These are phyloP conservation scores for Parotocinclus haroldoi DNA, from an alignment of 2,797 vertebrate species.

Conservation along the genomic window DNA sequence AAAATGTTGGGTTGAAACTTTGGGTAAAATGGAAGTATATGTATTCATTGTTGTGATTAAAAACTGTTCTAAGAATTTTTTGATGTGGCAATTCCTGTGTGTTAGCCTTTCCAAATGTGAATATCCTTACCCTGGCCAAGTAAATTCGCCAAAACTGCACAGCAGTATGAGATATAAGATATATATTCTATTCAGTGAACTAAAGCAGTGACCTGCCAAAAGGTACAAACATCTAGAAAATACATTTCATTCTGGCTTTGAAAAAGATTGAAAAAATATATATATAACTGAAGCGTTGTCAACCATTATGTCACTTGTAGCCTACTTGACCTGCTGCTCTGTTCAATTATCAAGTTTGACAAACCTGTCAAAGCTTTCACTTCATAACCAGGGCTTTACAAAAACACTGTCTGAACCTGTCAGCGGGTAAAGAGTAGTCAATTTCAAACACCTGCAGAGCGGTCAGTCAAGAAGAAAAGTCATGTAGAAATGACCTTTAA, in stretches of 20 bases:
- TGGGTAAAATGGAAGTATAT: no score
- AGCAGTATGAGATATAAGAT: constrained; percentile 6
- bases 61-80: no score
- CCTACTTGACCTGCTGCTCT: constrained; percentile 33
- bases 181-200: not conserved
- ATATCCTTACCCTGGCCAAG: not conserved
- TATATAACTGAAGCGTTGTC: not conserved
- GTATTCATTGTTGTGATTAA: no score
- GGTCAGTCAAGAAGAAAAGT: constrained; percentile 56
- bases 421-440: constrained; percentile 45
- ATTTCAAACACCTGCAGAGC: constrained; percentile 54
- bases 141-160: constrained; percentile 4
- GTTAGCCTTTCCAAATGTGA: constrained; percentile 17
- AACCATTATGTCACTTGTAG: constrained; percentile 10
- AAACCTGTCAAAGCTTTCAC: constrained; percentile 41
- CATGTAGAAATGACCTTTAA: constrained; percentile 65
- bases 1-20: no score
- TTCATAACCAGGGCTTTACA: constrained; percentile 40
- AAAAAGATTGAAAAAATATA: constrained; percentile 9
- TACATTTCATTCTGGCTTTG: constrained; percentile 3
- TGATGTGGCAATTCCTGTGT: constrained; percentile 5
- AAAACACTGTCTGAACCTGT: constrained; percentile 42
- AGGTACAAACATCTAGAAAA: not conserved
- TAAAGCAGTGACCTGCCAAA: not conserved
- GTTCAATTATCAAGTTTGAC: constrained; percentile 34